Evolutionary conservation across 1,140 invertebrate genomes (phyloP).

Genomic region (Tetragonula clypearis): DNA sequence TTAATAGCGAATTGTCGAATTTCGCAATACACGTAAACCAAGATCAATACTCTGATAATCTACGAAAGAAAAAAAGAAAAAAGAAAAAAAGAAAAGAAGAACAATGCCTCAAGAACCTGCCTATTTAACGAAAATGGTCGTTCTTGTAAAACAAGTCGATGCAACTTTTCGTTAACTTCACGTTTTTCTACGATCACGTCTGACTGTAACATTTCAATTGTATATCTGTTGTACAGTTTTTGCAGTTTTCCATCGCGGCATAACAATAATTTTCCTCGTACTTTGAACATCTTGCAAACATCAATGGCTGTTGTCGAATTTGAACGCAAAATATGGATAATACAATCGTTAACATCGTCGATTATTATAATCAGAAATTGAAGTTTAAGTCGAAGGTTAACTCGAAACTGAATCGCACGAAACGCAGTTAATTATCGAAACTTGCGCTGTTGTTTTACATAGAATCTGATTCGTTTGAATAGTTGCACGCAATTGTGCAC

Average conservation of each 20-base stretch:
- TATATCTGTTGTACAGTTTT: not conserved
- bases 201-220: too few relatives aligned
- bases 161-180: not conserved
- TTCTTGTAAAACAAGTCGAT: not conserved
- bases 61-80: not conserved
- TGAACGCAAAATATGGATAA: not conserved
- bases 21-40: not conserved
- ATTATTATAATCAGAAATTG: not conserved
- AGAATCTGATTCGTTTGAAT: not conserved
- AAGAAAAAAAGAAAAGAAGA: too few relatives aligned
- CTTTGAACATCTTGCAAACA: not conserved
- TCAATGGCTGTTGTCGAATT: not conserved
- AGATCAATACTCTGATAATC: not conserved
- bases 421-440: not conserved
- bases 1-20: not conserved
- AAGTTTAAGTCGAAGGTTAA: not conserved
- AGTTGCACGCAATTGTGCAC: not conserved
- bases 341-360: not conserved
- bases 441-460: not conserved
- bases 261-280: not conserved
- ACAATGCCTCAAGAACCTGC: not conserved
- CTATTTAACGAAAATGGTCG: not conserved
- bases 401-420: not conserved
- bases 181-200: too few relatives aligned
- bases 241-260: not conserved